Percentiles rank a stretch among this genome's conserved stretches.
These are phyloP conservation scores for Muscicapa adusta DNA, from an alignment of 2,113 vertebrate species.

Conservation along the genomic window DNA sequence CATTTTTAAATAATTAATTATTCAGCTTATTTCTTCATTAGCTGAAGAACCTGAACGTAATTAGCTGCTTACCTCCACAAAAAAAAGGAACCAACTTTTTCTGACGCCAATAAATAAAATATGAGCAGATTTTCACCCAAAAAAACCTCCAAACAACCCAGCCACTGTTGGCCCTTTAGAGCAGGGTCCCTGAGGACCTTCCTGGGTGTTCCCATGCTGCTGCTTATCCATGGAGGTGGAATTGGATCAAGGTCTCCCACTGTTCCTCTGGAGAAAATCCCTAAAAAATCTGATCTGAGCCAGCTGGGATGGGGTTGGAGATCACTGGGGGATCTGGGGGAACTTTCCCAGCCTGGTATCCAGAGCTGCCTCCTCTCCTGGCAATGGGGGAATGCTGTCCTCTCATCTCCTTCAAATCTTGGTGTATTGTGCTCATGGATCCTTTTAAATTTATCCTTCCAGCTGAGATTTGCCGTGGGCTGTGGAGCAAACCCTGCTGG, in stretches of 20 bases:
- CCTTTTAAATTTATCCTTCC: background rate
- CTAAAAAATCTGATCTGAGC: background rate
- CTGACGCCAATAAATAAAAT: background rate
- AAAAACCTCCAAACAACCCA: background rate
- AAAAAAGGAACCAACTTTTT: background rate
- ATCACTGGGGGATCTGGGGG: background rate
- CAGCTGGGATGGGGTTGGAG: background rate
- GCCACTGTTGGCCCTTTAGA: background rate
- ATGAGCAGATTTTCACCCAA: background rate
- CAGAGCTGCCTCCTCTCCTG: background rate
- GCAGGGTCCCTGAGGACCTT: background rate
- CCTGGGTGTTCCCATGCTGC: background rate
- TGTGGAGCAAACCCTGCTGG: background rate
- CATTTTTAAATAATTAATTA: slow-evolving; percentile 57
- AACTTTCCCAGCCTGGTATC: background rate
- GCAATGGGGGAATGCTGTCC: background rate
- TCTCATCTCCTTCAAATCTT: background rate
- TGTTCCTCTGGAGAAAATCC: accelerated
- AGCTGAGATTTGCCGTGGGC: accelerated
- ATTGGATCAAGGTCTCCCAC: background rate
- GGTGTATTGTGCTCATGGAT: background rate
- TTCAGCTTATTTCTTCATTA: slow-evolving; percentile 63
- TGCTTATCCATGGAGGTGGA: background rate
- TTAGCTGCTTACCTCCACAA: slow-evolving; percentile 45
- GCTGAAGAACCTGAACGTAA: slow-evolving; percentile 27